Percentiles rank a stretch among this genome's conserved stretches.
Conservation (phyloP, 2,113 vertebrate species). For the Stigmatopora nigra region DNA sequence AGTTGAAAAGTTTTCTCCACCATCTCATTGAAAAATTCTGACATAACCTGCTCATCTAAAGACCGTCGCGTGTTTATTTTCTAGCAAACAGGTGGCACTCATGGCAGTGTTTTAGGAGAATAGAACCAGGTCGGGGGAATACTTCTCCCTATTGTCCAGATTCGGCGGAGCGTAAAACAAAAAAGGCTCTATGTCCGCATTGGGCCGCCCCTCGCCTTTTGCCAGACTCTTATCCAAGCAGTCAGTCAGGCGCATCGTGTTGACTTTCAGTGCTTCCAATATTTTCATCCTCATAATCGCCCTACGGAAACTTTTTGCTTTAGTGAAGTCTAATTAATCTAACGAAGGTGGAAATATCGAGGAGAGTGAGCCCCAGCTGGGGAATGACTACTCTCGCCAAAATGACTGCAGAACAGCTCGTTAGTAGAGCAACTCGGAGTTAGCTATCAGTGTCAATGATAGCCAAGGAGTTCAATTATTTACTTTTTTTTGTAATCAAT, state of each 20-base stretch:
- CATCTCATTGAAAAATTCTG: background rate
- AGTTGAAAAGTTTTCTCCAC: background rate
- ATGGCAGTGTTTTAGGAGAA: slow-evolving; percentile 16
- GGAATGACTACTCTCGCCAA: too few species aligned
- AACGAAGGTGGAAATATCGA: too few species aligned
- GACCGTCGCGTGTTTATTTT: background rate
- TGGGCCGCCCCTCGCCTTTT: slow-evolving; percentile 33
- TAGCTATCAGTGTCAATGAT: too few species aligned
- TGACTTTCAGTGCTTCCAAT: slow-evolving; percentile 42
- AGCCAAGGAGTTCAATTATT: too few species aligned
- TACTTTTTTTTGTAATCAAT: too few species aligned
- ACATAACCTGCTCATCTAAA: background rate
- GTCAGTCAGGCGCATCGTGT: slow-evolving; percentile 51
- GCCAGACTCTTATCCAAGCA: slow-evolving; percentile 36
- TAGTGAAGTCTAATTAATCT: too few species aligned
- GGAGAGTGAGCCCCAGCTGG: too few species aligned
- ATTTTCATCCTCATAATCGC: background rate
- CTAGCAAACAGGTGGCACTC: background rate
- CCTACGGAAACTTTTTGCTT: too few species aligned
- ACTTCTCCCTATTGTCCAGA: slow-evolving; percentile 50
- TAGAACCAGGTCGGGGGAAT: slow-evolving; percentile 28
- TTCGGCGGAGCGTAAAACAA: slow-evolving; percentile 55
- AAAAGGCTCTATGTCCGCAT: slow-evolving; percentile 46
- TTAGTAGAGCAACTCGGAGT: too few species aligned
- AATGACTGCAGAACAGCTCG: too few species aligned